Evolutionary conservation across 2,888 invertebrate genomes (phyloP), one percentile per base, ranked within the genome.

Genomic region (Agonopterix alstromeriana): DNA sequence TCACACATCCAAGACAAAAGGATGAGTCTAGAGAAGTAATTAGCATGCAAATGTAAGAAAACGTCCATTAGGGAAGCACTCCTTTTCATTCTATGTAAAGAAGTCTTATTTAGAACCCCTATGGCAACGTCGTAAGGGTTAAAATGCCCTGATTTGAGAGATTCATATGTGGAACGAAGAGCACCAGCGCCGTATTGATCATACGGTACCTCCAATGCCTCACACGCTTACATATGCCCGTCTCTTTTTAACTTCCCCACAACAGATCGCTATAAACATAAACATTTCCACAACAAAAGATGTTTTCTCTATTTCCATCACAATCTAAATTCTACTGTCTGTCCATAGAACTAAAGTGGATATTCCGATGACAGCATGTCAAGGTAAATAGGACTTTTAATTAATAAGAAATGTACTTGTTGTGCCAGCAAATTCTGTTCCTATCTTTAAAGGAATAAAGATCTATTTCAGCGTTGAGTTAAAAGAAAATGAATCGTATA

Each of bases 21-120:
- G 75, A 76, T 65, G 61, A 58, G 54, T 56, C 62, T 62, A 81
- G 73, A 64, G 67, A 68, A 79, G 77, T 70, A 86, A 87, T 87
- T 86, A 86, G 73, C 73, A 88, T 88, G 87, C 85, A 87, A 87
- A 88, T 88, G 79, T 84, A 87, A 88, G 87, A 88, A 88, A 86
- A 88, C 83, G 84, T 81, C 82, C 74, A 86, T 84, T 84, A 84
- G 70, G 67, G 63, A 58, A 63, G 65, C 64, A 71, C 72, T 67
- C 66, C 5, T 27, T 27, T 27, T 27, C 27, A 27, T 27, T 5
- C 27, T 27, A 27, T 27, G 1, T 27, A 27, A 27, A 5, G 27
- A 27, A 27, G 27, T 27, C 27, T 27, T 27, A 27, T 27, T 27
- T 27, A 27, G 27, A 7, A 27, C 27, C 27, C 27, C 27, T 27